These are phyloP conservation scores for Barypeithes pellucidus DNA, from an alignment of 2,888 invertebrate species.

Conservation along the genomic window DNA sequence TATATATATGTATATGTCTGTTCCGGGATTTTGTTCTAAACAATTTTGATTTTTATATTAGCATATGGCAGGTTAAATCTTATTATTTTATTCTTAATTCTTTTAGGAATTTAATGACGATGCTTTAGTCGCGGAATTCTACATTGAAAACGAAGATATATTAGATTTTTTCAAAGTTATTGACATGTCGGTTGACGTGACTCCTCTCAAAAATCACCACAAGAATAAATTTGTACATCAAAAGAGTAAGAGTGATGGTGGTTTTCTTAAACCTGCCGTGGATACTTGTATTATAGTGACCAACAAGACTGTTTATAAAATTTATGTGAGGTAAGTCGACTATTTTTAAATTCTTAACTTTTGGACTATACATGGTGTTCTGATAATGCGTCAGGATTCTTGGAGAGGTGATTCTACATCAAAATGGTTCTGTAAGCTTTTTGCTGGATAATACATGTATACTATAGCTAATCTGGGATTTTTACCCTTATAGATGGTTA, in stretches of 20 bases:
- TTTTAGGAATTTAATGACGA: constrained; percentile 75
- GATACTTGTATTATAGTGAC: constrained; percentile 78
- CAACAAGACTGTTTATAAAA: constrained; percentile 75
- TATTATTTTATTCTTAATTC: constrained; percentile 30
- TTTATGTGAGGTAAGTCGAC: constrained; percentile 72
- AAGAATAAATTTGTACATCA: constrained; percentile 69
- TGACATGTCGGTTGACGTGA: constrained; percentile 67
- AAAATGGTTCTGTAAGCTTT: too few relatives aligned
- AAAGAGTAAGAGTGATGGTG: constrained; percentile 70
- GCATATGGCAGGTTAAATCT: not conserved
- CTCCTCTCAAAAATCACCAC: constrained; percentile 61
- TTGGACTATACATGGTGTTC: too few relatives aligned
- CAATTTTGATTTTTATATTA: too few relatives aligned
- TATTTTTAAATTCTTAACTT: too few relatives aligned
- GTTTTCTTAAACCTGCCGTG: constrained; percentile 70
- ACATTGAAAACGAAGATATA: constrained; percentile 72
- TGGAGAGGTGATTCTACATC: too few relatives aligned
- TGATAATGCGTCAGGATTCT: too few relatives aligned
- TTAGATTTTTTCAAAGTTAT: constrained; percentile 72
- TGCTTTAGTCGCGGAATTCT: constrained; percentile 74
- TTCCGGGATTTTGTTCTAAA: too few relatives aligned
- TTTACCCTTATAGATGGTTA: too few relatives aligned
- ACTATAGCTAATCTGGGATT: too few relatives aligned
- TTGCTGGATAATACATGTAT: too few relatives aligned
- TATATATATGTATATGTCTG: too few relatives aligned